Evolutionary conservation across 2,113 vertebrate species (phyloP).

Genomic region (Vulpes lagopus): DNA sequence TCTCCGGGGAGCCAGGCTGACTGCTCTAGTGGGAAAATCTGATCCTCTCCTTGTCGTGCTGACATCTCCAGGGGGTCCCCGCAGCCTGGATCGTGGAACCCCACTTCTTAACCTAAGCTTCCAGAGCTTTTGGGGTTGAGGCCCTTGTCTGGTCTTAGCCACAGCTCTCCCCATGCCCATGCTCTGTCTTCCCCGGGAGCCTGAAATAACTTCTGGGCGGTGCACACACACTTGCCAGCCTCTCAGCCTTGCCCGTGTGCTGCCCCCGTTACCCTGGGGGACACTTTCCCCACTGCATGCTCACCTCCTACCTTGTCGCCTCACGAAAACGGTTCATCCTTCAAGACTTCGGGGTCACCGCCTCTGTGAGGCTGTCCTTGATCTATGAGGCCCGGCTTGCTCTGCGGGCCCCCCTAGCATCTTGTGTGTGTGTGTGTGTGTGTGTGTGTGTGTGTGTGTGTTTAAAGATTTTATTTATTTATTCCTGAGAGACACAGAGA

Average conservation of each 20-base stretch:
- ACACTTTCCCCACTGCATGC: background rate
- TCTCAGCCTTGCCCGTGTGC: background rate
- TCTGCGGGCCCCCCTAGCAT: background rate
- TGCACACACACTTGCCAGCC: background rate
- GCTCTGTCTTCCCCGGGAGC: too few species aligned
- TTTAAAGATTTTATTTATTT: too few species aligned
- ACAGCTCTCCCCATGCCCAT: background rate
- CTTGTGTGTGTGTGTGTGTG: background rate
- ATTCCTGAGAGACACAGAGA: too few species aligned
- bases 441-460: too few species aligned
- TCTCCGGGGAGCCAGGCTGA: background rate
- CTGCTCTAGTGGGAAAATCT: background rate
- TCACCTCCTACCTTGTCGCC: background rate
- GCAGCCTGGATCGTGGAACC: background rate
- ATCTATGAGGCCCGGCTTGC: background rate
- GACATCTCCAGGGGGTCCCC: background rate
- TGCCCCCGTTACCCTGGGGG: background rate
- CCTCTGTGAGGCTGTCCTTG: background rate
- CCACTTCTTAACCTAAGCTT: background rate
- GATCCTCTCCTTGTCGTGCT: background rate
- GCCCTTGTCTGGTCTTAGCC: background rate
- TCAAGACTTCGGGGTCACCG: background rate
- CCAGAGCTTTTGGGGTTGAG: background rate
- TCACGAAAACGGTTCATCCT: background rate
- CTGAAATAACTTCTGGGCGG: background rate